phyloP scores from a whole-genome alignment of 1,140 invertebrate genomes.

The Hycleus cichorii region DNA sequence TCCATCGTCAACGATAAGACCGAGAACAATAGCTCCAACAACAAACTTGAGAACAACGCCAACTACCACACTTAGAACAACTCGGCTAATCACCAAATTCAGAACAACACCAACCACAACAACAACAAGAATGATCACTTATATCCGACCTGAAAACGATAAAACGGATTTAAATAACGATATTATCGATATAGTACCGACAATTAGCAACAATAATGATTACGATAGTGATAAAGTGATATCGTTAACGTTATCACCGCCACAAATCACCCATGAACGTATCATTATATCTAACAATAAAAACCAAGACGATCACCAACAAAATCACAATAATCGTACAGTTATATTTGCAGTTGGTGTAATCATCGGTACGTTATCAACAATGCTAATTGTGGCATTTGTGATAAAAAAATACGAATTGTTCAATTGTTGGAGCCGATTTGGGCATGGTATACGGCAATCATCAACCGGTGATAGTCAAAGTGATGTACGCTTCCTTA shows the following conservation, averaged over 20 bases:
- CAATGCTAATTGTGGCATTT: slow-evolving; percentile 4
- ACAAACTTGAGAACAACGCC: background rate
- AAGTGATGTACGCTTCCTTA: slow-evolving; percentile 50
- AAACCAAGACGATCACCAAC: background rate
- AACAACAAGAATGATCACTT: background rate
- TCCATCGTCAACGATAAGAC: background rate
- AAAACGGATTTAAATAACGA: background rate
- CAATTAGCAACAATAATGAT: background rate
- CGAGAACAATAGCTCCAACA: background rate
- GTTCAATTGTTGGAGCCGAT: background rate
- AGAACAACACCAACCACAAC: background rate
- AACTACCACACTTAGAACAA: background rate
- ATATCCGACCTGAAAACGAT: background rate
- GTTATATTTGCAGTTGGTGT: slow-evolving; percentile 5
- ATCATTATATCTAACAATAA: background rate
- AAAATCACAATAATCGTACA: background rate
- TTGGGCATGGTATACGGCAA: background rate
- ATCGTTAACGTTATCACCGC: background rate
- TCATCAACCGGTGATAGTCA: slow-evolving; percentile 32
- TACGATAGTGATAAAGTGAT: background rate
- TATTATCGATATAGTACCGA: background rate
- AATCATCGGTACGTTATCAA: slow-evolving; percentile 5
- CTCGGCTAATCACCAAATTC: no score
- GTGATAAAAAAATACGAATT: slow-evolving; percentile 2
- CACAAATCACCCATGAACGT: background rate